Conservation (phyloP, 2,113 vertebrate genomes). For the Pavo muticus region DNA sequence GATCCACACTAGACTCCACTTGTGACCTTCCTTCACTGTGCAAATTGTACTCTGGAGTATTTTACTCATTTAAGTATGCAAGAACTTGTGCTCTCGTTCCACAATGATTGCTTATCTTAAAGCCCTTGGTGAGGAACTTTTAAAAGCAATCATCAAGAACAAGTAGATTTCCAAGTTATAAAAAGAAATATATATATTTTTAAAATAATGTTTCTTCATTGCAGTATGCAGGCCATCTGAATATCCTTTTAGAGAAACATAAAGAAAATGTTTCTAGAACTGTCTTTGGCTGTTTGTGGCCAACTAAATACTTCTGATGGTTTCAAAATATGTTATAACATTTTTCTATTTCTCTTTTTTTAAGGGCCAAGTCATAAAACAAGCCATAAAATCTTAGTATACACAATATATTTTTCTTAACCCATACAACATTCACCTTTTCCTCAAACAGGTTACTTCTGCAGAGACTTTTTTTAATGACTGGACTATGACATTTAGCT, state of each 20-base stretch:
- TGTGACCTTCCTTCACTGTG: background rate
- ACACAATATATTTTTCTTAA: background rate
- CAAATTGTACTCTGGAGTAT: background rate
- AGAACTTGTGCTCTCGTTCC: background rate
- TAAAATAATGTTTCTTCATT: background rate
- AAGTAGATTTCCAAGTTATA: background rate
- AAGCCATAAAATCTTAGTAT: background rate
- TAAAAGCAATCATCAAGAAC: background rate
- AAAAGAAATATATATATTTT: too few relatives aligned
- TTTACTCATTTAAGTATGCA: background rate
- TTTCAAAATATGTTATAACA: background rate
- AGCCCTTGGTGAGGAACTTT: background rate
- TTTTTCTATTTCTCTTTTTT: background rate
- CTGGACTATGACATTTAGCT: background rate
- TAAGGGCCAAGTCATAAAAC: conserved; percentile 3
- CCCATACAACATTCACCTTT: background rate
- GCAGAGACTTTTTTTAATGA: background rate
- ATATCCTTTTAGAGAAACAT: background rate
- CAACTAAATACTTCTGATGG: background rate
- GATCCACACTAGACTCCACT: background rate
- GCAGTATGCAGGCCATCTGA: background rate
- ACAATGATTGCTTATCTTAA: background rate
- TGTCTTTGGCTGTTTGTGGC: background rate
- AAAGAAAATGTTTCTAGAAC: background rate
- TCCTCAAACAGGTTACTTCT: background rate